Evolutionary conservation across 2,113 vertebrate genomes (phyloP), one percentile per base, ranked within the genome.

Genomic region (Micronisus gabar): DNA sequence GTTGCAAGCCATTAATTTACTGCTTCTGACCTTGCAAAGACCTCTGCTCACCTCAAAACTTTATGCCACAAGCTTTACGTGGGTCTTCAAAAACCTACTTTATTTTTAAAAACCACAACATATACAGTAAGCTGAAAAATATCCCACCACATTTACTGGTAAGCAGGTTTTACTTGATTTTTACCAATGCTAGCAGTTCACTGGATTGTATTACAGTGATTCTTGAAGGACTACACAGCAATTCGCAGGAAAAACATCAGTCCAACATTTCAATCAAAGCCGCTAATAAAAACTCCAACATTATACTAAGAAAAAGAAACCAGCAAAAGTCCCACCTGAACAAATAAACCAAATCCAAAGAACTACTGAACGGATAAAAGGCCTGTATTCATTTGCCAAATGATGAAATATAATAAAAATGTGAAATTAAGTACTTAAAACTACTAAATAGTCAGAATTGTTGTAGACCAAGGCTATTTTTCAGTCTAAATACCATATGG

Each of bases 311-410:
- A 95, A 87, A 94, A 67, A 76, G 56, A 91, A 63, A 73, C 29
- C 86, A 76, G 92, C 72, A 63, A 16, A 94, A 97, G 50, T 75
- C 65, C 86, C 97, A 93, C 92, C 96, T 97, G 91, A 94, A 95
- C 56, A 97, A 97, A 95, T 87, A 97, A 95, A 45, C 11, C 22
- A 90, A 86, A 92, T 70, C 45, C 61, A 62, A 80, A 93, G 73
- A 97, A 95, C 40, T 81, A 90, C 29, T 53, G 15, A 95, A 96
- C 2, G 86, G 40, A 86, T 70, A 91, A 87, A 93, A 94, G 59
- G 20, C 23, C 48, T 43, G 50, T n/a, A 45, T 71, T 87, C 36
- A 87, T 94, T 86, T 92, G 38, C 78, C 41, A 78, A 90, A 61
- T 59, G 34, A 40, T 36, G 62, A 91, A 92, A 93, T 75, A 70